Evolutionary conservation across 2,113 vertebrate genomes (phyloP).

Genomic region (Grammomys surdaster): DNA sequence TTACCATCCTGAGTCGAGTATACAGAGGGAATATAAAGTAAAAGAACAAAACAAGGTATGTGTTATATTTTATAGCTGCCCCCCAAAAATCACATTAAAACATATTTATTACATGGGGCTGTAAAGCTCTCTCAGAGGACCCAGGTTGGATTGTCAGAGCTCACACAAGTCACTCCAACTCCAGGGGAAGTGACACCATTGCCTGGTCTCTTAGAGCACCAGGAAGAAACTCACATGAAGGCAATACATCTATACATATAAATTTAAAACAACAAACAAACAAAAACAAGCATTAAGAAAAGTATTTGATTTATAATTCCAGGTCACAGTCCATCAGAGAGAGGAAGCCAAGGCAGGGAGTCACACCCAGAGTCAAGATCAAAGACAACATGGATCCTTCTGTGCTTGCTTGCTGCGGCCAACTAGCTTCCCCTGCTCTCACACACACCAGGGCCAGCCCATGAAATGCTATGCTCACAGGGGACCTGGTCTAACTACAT

Average conservation of each 20-base stretch:
- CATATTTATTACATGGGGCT: neutral
- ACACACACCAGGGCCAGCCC: neutral
- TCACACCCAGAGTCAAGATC: neutral
- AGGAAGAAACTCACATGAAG: neutral
- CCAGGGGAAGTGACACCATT: neutral
- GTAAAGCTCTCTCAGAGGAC: neutral
- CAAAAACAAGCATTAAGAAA: too few relatives aligned
- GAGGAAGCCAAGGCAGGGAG: neutral
- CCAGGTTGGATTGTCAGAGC: neutral
- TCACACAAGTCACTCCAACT: neutral
- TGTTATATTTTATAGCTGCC: neutral
- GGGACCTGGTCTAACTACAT: neutral
- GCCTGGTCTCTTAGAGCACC: neutral
- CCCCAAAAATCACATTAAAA: constrained; percentile 27
- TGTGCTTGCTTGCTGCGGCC: neutral
- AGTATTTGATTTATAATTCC: neutral
- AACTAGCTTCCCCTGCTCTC: too few relatives aligned
- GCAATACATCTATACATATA: neutral
- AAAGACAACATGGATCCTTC: neutral
- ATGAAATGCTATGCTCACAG: neutral
- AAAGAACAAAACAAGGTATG: neutral
- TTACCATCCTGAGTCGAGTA: constrained; percentile 22
- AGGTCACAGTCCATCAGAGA: neutral
- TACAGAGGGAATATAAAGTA: neutral
- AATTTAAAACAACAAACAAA: neutral